Conservation (phyloP, 2,113 vertebrate species). For the Chloroceryle aenea region DNA sequence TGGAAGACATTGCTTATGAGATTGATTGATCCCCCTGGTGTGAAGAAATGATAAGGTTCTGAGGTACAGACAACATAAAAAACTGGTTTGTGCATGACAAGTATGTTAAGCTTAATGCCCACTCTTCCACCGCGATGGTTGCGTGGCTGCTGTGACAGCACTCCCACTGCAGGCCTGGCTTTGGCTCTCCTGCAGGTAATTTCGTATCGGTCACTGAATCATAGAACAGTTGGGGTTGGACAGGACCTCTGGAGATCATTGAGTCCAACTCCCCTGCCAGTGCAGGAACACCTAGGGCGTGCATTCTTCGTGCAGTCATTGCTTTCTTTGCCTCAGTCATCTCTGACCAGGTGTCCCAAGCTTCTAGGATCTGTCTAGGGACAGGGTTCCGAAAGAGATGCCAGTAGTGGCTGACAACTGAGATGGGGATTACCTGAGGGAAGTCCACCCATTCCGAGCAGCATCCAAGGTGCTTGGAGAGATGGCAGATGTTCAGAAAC, state of each 20-base stretch:
- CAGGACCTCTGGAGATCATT: too few relatives aligned
- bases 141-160: background rate
- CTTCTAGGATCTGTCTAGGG: background rate
- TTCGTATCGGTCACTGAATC: background rate
- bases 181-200: background rate
- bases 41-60: background rate
- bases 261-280: too few relatives aligned
- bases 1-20: slow-evolving; percentile 10
- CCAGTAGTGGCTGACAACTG: background rate
- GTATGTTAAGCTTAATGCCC: background rate
- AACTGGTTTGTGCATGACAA: background rate
- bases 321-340: background rate
- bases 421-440: background rate
- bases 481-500: background rate
- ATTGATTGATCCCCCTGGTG: slow-evolving; percentile 11
- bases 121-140: background rate
- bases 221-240: too few relatives aligned
- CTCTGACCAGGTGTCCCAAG: background rate
- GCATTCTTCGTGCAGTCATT: background rate
- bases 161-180: background rate
- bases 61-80: background rate
- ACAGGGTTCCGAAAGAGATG: background rate
- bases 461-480: background rate
- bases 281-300: too few relatives aligned
- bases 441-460: rapidly evolving